Evolutionary conservation across 2,888 invertebrate genomes (phyloP).

Genomic region (Pollenia griseotomentosa): DNA sequence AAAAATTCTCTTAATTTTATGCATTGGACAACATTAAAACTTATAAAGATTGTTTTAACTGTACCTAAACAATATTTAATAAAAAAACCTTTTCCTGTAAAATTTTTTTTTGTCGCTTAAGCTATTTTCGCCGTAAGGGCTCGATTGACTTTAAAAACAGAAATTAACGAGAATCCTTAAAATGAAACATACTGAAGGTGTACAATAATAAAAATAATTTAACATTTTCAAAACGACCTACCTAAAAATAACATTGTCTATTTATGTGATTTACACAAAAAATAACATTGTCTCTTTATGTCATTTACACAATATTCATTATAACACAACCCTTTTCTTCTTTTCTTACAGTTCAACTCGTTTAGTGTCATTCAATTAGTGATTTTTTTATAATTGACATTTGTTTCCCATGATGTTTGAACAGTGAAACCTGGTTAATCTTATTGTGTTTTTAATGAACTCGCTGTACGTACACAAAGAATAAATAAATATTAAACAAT

Average conservation of each 20-base stretch:
- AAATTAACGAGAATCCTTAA: too few species aligned
- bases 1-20: too few species aligned
- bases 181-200: too few species aligned
- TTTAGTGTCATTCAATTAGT: constrained; percentile 65
- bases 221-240: constrained; percentile 7
- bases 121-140: too few species aligned
- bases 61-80: too few species aligned
- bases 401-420: constrained; percentile 61
- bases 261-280: constrained; percentile 49
- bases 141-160: too few species aligned
- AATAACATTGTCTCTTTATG: constrained; percentile 26
- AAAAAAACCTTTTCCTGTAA: too few species aligned
- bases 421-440: constrained; percentile 61
- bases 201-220: too few species aligned
- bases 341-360: constrained; percentile 52
- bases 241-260: constrained; percentile 21
- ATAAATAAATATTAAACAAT: constrained; percentile 39
- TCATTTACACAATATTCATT: constrained; percentile 51
- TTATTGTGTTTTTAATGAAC: constrained; percentile 51
- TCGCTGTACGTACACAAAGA: neutral
- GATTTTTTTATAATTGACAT: constrained; percentile 63
- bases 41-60: too few species aligned
- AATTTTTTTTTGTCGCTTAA: too few species aligned
- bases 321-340: constrained; percentile 45
- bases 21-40: too few species aligned